phyloP scores from a whole-genome alignment of 2,888 invertebrate genomes.

The Eulithis prunata region DNA sequence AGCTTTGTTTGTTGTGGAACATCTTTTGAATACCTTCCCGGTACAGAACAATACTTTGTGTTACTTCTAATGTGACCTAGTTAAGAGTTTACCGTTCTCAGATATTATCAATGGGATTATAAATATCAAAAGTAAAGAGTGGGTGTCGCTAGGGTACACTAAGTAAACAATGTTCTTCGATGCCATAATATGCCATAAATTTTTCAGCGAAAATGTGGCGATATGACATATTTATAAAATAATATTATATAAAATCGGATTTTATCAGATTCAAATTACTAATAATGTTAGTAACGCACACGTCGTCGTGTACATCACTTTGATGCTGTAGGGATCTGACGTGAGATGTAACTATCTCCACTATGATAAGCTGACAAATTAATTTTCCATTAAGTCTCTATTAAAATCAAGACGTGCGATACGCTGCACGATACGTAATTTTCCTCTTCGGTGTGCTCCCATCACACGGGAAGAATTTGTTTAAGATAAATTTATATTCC shows the following conservation, averaged over 20 bases:
- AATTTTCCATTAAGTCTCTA: slow-evolving; percentile 44
- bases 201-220: no score
- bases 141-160: not conserved
- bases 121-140: not conserved
- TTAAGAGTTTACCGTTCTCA: not conserved
- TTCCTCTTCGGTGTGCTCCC: slow-evolving; percentile 56
- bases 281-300: no score
- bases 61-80: not conserved
- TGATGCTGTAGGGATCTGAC: no score
- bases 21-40: not conserved
- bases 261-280: no score
- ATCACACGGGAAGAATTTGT: slow-evolving; percentile 63
- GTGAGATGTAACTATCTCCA: not conserved
- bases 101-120: slow-evolving; percentile 1
- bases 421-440: slow-evolving; percentile 54
- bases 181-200: no score
- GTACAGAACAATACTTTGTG: not conserved
- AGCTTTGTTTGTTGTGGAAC: slow-evolving; percentile 22
- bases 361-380: slow-evolving; percentile 7
- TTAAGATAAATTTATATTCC: slow-evolving; percentile 67
- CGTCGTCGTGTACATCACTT: no score
- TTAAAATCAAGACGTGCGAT: slow-evolving; percentile 47
- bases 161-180: no score
- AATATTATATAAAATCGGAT: no score
- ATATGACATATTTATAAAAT: no score